Evolutionary conservation across 2,888 invertebrate species (phyloP).

Genomic region (Lasioglossum zephyrum): DNA sequence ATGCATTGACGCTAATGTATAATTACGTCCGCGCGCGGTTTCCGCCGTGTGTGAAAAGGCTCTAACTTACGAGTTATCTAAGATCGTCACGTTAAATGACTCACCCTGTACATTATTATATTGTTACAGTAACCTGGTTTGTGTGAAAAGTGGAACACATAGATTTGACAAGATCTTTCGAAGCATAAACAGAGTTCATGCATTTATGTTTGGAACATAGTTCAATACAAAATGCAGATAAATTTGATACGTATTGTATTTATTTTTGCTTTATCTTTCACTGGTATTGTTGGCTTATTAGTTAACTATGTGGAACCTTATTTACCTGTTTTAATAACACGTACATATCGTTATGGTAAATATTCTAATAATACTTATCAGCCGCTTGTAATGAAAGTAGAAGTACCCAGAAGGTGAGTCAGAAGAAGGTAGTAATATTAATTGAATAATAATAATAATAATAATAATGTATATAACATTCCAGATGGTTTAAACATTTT

Average conservation of each 20-base stretch:
- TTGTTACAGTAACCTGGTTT: slow-evolving; percentile 30
- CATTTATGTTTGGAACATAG: not conserved
- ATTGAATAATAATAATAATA: not conserved
- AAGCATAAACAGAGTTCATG: not conserved
- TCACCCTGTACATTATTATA: not conserved
- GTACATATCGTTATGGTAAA: slow-evolving; percentile 91
- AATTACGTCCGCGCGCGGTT: too few species aligned
- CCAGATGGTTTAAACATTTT: slow-evolving; percentile 91
- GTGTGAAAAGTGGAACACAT: slow-evolving; percentile 2
- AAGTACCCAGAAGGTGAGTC: slow-evolving; percentile 89
- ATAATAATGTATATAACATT: slow-evolving; percentile 16
- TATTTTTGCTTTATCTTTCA: slow-evolving; percentile 61
- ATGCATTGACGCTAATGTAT: too few species aligned
- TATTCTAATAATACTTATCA: slow-evolving; percentile 86
- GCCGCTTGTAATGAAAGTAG: slow-evolving; percentile 84
- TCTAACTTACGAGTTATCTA: too few species aligned
- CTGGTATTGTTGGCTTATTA: slow-evolving; percentile 87
- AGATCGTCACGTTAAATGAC: too few species aligned
- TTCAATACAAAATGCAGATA: slow-evolving; percentile 46
- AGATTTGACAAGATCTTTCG: not conserved
- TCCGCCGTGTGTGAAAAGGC: too few species aligned
- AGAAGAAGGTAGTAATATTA: not conserved
- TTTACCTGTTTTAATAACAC: slow-evolving; percentile 88
- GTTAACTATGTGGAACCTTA: slow-evolving; percentile 88
- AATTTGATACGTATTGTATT: slow-evolving; percentile 79